phyloP scores from a whole-genome alignment of 2,113 vertebrate genomes.

The Acanthisitta chloris region DNA sequence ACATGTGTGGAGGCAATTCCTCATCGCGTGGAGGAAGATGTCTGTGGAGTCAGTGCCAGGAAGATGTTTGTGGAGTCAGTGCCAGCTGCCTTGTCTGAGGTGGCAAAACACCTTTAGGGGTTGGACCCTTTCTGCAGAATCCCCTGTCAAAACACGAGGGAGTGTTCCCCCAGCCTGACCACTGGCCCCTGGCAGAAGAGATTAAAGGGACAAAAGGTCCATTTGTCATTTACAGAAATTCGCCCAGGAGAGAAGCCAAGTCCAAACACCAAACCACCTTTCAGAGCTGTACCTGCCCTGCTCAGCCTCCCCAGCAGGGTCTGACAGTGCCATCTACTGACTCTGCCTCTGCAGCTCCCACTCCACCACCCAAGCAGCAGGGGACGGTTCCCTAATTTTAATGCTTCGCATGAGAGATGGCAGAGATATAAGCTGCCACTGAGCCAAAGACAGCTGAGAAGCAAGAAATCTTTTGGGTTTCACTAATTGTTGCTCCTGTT shows the following conservation, averaged over 20 bases:
- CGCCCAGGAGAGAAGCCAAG: not conserved
- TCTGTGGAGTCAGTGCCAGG: fast-evolving
- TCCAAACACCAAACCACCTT: fast-evolving
- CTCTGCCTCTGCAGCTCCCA: not conserved
- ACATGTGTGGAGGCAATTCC: fast-evolving
- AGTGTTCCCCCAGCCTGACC: fast-evolving
- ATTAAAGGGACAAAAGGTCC: not conserved
- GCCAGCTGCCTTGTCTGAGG: not conserved
- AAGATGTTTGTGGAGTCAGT: not conserved
- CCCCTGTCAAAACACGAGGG: not conserved
- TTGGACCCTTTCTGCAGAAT: fast-evolving
- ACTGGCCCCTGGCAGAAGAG: not conserved
- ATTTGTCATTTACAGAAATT: not conserved
- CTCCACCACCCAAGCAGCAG: not conserved
- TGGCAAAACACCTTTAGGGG: fast-evolving
- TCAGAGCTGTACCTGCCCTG: not conserved
- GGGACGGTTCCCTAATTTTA: not conserved
- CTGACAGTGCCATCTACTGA: conserved; percentile 24
- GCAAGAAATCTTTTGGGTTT: not conserved
- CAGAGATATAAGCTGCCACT: not conserved
- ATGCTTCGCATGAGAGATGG: not conserved
- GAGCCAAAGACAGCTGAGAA: not conserved
- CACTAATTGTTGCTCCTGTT: not conserved
- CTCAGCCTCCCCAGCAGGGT: not conserved
- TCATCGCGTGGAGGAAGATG: fast-evolving